phyloP scores from a whole-genome alignment of 1,140 invertebrate genomes.

The Halesus radiatus region DNA sequence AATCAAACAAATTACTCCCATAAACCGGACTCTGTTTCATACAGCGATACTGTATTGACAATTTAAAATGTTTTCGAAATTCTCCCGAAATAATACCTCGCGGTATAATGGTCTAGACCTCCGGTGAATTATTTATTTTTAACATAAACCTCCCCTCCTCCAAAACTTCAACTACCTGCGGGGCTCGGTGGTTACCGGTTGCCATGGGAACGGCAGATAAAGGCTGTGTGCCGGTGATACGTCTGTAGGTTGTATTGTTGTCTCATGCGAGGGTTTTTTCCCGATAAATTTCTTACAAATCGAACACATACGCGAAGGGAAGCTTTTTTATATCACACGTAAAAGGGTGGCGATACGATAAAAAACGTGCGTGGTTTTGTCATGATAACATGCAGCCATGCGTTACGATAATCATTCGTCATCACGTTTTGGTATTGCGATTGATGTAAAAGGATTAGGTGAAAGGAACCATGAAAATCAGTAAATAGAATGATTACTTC shows the following conservation, averaged over 20 bases:
- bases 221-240: not conserved
- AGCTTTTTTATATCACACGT: too few species aligned
- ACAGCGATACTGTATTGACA: not conserved
- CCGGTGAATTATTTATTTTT: conserved; percentile 36
- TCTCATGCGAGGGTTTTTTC: not conserved
- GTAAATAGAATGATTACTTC: too few species aligned
- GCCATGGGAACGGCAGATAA: conserved; percentile 8
- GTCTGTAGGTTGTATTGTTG: conserved; percentile 10
- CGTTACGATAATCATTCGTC: too few species aligned
- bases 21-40: too few species aligned
- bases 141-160: not conserved
- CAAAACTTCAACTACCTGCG: not conserved
- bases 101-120: conserved; percentile 6
- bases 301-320: not conserved
- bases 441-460: too few species aligned
- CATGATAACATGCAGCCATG: too few species aligned
- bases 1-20: too few species aligned
- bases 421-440: too few species aligned
- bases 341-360: too few species aligned
- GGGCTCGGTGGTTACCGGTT: not conserved
- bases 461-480: too few species aligned
- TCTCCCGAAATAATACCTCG: not conserved
- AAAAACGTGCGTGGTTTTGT: too few species aligned
- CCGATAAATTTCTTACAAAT: conserved; percentile 1
- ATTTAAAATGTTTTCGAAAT: not conserved